Evolutionary conservation across 2,888 invertebrate genomes (phyloP).

Genomic region (Spialia ferax): DNA sequence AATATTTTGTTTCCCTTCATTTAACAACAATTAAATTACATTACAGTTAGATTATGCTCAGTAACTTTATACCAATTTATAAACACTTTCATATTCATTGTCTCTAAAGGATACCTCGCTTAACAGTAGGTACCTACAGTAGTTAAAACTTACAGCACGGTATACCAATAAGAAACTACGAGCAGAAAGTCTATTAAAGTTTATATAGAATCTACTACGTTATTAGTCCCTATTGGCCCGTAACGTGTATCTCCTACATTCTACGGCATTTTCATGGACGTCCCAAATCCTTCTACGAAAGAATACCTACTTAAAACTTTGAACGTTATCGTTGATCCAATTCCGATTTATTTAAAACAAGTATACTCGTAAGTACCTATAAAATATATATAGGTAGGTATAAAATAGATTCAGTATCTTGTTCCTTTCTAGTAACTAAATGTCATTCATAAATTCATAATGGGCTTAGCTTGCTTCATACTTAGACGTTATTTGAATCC

Average conservation of each 20-base stretch:
- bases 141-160: slow-evolving; percentile 5
- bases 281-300: not conserved
- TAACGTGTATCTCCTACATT: not conserved
- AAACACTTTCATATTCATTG: slow-evolving; percentile 1
- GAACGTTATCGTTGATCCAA: not conserved
- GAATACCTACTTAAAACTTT: not conserved
- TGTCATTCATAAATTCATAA: not conserved
- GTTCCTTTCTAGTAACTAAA: not conserved
- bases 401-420: not conserved
- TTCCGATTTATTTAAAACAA: not conserved
- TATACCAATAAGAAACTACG: slow-evolving; percentile 11
- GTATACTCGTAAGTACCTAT: too few species aligned
- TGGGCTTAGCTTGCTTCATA: not conserved
- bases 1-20: not conserved
- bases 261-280: slow-evolving; percentile 7
- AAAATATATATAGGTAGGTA: not conserved
- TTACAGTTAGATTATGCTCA: slow-evolving; percentile 3
- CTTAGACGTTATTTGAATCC: slow-evolving; percentile 8
- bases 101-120: not conserved
- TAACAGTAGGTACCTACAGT: not conserved
- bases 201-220: not conserved
- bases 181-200: slow-evolving; percentile 6
- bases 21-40: not conserved
- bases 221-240: slow-evolving; percentile 6
- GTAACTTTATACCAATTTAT: slow-evolving; percentile 2